Percentiles rank a stretch among this genome's conserved stretches.
Evolutionary conservation across 2,888 invertebrate genomes (phyloP).

Genomic region (Gisinianus flammeolus): DNA sequence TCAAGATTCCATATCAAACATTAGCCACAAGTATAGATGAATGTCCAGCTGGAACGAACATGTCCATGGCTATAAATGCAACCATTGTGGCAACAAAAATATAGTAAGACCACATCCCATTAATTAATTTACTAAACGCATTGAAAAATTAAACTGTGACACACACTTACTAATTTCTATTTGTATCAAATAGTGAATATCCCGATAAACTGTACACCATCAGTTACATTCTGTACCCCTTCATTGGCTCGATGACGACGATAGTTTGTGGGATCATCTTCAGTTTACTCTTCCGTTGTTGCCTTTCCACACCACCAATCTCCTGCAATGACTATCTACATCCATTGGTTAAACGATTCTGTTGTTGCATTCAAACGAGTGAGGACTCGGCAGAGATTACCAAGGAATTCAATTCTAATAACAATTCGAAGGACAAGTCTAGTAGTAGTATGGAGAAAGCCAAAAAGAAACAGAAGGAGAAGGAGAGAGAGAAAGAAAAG

Average conservation of each 20-base stretch:
- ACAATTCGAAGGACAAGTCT: neutral
- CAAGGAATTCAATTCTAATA: neutral
- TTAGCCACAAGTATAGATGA: slow-evolving; percentile 33
- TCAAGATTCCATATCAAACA: slow-evolving; percentile 28
- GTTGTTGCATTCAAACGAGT: neutral
- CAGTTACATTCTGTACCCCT: slow-evolving; percentile 41
- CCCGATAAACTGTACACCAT: slow-evolving; percentile 41
- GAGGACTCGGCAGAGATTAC: neutral
- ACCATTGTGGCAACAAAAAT: neutral
- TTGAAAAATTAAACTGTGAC: neutral
- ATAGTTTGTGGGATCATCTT: slow-evolving; percentile 37
- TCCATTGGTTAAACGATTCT: slow-evolving; percentile 23
- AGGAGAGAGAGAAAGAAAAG: neutral
- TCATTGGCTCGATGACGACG: slow-evolving; percentile 34
- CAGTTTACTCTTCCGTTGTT: slow-evolving; percentile 22
- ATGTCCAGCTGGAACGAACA: slow-evolving; percentile 32
- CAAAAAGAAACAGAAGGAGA: neutral
- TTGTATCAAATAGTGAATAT: slow-evolving; percentile 31
- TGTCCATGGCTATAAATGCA: slow-evolving; percentile 21
- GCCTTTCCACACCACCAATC: slow-evolving; percentile 6
- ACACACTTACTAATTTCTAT: slow-evolving; percentile 10
- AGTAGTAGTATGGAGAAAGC: neutral
- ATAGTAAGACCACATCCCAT: neutral
- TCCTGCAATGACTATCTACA: slow-evolving; percentile 37
- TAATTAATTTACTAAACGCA: neutral